Evolutionary conservation across 1,140 invertebrate genomes (phyloP).

Genomic region (Pogonognathellus flavescens): DNA sequence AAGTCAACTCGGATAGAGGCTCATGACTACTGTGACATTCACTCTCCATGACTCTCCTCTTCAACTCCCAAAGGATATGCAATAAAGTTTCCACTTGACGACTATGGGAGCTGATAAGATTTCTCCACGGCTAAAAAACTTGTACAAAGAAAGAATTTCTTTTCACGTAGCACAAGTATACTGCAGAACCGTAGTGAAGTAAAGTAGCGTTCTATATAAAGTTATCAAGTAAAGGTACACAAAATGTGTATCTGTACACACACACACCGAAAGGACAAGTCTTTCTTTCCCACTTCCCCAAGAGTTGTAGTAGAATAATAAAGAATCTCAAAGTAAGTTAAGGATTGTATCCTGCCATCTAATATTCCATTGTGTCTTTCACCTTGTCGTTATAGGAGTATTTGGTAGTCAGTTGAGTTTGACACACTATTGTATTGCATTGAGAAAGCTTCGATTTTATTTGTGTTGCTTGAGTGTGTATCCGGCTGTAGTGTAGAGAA

Average conservation of each 20-base stretch:
- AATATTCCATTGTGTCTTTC: too few species aligned
- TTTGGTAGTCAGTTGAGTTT: background rate
- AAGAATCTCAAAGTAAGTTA: constrained; percentile 15
- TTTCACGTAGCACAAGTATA: background rate
- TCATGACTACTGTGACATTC: constrained; percentile 25
- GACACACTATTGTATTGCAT: background rate
- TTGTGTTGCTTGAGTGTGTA: background rate
- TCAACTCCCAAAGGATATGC: constrained; percentile 52
- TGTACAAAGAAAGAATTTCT: constrained; percentile 43
- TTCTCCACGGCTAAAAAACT: constrained; percentile 28
- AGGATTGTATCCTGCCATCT: background rate
- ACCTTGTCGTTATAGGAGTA: too few species aligned
- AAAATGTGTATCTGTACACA: constrained; percentile 6
- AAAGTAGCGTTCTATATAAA: constrained; percentile 6
- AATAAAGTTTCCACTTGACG: constrained; percentile 60
- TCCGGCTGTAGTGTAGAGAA: constrained; percentile 10
- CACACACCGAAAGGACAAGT: constrained; percentile 6
- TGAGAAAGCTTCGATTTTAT: background rate
- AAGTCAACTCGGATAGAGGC: background rate
- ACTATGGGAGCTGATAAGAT: constrained; percentile 50
- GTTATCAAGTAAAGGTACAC: constrained; percentile 9
- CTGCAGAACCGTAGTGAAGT: background rate
- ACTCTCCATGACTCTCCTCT: constrained; percentile 1
- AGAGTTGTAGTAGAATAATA: constrained; percentile 5
- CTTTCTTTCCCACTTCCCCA: constrained; percentile 11